Evolutionary conservation across 92 coral and sea anemone genomes (phyloP), one percentile per base, ranked within the genome.

Genomic region (Nematostella vectensis): DNA sequence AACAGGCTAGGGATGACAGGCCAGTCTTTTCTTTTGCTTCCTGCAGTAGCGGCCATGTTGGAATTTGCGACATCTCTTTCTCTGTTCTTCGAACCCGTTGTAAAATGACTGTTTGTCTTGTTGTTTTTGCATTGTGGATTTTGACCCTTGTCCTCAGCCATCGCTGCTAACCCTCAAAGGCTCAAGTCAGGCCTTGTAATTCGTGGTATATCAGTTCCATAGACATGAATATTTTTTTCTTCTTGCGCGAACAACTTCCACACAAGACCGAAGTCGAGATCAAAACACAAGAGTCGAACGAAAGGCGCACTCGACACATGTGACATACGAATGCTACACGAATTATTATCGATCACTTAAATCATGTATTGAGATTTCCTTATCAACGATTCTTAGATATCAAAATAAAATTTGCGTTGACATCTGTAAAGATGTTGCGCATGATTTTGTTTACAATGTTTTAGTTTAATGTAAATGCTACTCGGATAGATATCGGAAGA

Each of bases 1-100:
- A 59, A 79, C 33, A 93, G 55, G 59, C 78, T 64, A 18, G 84
- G 61, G 39, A 85, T 69, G 1, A 77, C 65, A 31, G 54, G 33
- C 80, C 82, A 79, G 18, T 49, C 47, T 33, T 49, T 68, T 31
- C 40, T 30, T 47, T 37, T 49, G 30, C 48, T 31, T n/a, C 36
- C 21, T 15, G 58, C 6, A 31, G 58, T 2, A 28, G 74, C 73
- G 45, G 83, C 72, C 83, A 70, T 77, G 65, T 70, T 70, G 71
- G 63, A 62, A 66, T 57, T 67, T 49, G 37, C 55, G 31, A n/a
- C 47, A 21, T 3, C 75, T 36, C 48, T 25, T 39, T 40, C 27
- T 19, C 25, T 58, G 20, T 58, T 42, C 21, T 45, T 47, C 36
- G 16, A 22, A 1, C 30, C 63, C 9, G 17, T 45, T 19, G 51